phyloP scores from a whole-genome alignment of 2,888 invertebrate genomes.

The Acleris holmiana region DNA sequence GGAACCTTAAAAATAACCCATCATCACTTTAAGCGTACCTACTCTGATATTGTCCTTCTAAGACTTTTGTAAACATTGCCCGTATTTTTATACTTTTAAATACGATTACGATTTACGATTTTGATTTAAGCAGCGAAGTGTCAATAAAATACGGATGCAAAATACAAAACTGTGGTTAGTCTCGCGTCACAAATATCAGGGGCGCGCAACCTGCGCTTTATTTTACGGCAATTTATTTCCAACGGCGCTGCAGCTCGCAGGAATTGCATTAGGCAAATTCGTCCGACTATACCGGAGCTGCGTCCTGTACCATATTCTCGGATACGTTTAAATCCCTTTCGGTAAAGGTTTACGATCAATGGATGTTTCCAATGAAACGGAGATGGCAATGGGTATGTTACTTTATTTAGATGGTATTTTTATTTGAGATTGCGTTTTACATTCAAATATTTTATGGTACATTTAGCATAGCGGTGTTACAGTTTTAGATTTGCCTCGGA shows the following conservation, averaged over 20 bases:
- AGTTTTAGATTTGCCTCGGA: no score
- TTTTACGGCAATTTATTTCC: conserved; percentile 67
- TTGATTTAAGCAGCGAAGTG: neutral
- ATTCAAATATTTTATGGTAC: no score
- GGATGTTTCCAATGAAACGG: conserved; percentile 11
- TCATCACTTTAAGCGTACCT: no score
- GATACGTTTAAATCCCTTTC: conserved; percentile 32
- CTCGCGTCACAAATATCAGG: conserved; percentile 35
- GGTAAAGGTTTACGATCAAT: conserved; percentile 33
- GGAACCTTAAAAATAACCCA: no score
- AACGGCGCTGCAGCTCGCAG: conserved; percentile 52
- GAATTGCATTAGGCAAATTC: conserved; percentile 65
- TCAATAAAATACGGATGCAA: neutral
- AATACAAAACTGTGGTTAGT: conserved; percentile 32
- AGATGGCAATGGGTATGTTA: conserved; percentile 16
- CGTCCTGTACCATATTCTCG: conserved; percentile 25
- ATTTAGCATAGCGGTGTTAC: no score
- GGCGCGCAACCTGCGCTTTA: conserved; percentile 35
- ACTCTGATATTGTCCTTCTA: no score
- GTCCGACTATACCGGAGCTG: conserved; percentile 30
- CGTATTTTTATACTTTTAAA: no score
- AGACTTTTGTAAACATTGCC: no score
- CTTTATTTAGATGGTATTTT: neutral
- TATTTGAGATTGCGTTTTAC: neutral
- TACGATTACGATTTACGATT: no score